Conservation (phyloP, 2,797 vertebrate genomes). For the Tamandua tetradactyla region DNA sequence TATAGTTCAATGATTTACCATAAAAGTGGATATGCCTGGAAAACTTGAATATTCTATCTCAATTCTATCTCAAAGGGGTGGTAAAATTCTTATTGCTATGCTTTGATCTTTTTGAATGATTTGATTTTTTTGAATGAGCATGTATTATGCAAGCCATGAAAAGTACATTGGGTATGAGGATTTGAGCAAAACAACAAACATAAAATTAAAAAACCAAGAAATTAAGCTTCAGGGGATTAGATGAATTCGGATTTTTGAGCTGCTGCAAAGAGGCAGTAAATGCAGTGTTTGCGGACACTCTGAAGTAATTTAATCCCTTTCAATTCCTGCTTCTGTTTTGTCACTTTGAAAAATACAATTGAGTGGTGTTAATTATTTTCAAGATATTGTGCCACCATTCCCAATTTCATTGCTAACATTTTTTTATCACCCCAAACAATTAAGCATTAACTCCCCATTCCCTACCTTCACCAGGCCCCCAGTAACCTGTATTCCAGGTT, state of each 20-base stretch:
- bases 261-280: not conserved
- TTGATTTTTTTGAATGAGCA: not conserved
- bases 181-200: not conserved
- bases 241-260: not conserved
- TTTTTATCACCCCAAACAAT: too few species aligned
- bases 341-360: too few species aligned
- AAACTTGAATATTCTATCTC: not conserved
- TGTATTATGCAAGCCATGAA: not conserved
- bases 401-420: too few species aligned
- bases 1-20: not conserved
- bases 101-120: not conserved
- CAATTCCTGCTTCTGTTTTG: not conserved
- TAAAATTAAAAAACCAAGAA: conserved; percentile 34
- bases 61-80: not conserved
- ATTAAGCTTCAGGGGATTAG: not conserved
- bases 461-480: too few species aligned
- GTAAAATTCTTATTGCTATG: conserved; percentile 20
- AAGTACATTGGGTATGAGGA: not conserved
- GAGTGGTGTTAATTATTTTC: too few species aligned
- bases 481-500: too few species aligned
- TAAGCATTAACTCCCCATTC: too few species aligned
- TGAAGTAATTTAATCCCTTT: not conserved
- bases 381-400: too few species aligned
- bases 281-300: not conserved
- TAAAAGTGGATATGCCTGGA: not conserved